phyloP scores from a whole-genome alignment of 2,113 vertebrate species.

The Oncorhynchus clarkii region DNA sequence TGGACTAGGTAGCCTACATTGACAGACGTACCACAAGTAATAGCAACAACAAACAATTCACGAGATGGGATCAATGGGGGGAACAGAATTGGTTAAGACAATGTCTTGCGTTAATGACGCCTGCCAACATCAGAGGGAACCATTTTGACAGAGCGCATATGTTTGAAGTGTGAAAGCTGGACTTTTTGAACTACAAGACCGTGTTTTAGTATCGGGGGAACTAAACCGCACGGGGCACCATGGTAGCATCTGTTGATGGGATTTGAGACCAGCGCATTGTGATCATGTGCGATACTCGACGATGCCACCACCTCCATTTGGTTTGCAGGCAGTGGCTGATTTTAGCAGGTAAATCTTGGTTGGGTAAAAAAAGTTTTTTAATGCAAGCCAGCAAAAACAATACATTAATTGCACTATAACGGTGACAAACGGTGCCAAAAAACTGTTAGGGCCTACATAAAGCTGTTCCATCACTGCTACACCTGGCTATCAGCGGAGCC shows the following conservation, averaged over 20 bases:
- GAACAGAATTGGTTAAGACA: slow-evolving; percentile 33
- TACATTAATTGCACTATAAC: no score
- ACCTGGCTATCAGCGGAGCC: no score
- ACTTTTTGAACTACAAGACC: slow-evolving; percentile 24
- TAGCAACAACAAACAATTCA: no score
- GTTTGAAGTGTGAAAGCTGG: background rate
- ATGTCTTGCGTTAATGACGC: slow-evolving; percentile 66
- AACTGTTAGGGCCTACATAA: no score
- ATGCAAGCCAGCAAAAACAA: no score
- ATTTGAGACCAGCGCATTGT: slow-evolving; percentile 55
- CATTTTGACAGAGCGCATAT: slow-evolving; percentile 46
- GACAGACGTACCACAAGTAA: no score
- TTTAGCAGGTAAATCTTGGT: background rate
- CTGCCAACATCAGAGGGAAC: slow-evolving; percentile 18
- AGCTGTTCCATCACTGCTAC: no score
- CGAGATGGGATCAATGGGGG: background rate
- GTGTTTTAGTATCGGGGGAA: slow-evolving; percentile 8
- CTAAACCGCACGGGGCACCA: slow-evolving; percentile 1
- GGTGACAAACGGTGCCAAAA: no score
- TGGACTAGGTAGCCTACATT: no score
- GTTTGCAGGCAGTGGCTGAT: slow-evolving; percentile 53
- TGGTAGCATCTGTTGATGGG: slow-evolving; percentile 59
- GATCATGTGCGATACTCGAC: slow-evolving; percentile 41
- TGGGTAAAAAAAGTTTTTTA: no score
- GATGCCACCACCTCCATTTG: slow-evolving; percentile 37